A percentile compares a stretch with the other conserved stretches of the same genome.
phyloP scores from a whole-genome alignment of 2,797 vertebrate species.

The Kryptolebias ocellatus region DNA sequence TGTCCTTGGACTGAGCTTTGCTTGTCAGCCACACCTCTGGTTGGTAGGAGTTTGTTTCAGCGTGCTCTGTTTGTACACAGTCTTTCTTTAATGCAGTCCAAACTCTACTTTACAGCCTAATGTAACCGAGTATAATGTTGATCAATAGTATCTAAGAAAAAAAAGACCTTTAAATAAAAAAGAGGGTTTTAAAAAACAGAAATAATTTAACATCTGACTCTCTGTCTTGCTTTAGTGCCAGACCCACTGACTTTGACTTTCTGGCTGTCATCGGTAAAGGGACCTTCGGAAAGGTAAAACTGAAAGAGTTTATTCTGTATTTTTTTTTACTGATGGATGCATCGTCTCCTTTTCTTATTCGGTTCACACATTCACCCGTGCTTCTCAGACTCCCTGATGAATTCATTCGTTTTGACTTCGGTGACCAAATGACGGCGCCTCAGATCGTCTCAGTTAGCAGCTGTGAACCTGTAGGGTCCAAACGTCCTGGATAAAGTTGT shows the following conservation, averaged over 20 bases:
- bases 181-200: too few relatives aligned
- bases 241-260: slow-evolving; percentile 98
- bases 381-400: neutral
- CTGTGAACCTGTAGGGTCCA: too few relatives aligned
- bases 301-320: slow-evolving; percentile 22
- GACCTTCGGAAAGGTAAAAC: slow-evolving; percentile 94
- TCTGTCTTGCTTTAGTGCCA: slow-evolving; percentile 84
- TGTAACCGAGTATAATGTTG: neutral
- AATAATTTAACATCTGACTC: neutral
- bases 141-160: neutral
- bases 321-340: slow-evolving; percentile 10
- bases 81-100: neutral
- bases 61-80: neutral
- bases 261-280: slow-evolving; percentile 97
- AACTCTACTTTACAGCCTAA: neutral
- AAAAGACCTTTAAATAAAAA: neutral
- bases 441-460: too few relatives aligned
- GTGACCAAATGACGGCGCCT: neutral
- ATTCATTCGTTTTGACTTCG: neutral
- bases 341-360: slow-evolving; percentile 14
- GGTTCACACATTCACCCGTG: neutral
- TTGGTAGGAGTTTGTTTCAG: neutral
- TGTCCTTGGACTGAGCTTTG: neutral
- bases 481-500: too few relatives aligned
- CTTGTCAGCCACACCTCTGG: neutral